phyloP scores from a whole-genome alignment of 2,797 vertebrate species.

The Chloroceryle amazona region DNA sequence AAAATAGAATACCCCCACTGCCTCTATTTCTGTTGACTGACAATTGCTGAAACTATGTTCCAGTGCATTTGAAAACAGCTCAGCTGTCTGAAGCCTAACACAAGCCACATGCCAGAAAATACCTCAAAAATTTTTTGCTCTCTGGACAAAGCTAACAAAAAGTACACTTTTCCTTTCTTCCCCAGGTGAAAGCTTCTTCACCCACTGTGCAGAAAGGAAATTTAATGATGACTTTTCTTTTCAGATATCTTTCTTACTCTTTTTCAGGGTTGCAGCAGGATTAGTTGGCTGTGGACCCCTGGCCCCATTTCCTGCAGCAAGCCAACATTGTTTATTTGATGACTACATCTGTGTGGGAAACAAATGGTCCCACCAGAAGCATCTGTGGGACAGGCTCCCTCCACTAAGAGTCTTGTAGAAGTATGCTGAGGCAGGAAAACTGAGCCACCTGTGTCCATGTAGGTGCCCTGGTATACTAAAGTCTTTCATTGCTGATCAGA shows the following conservation, averaged over 20 bases:
- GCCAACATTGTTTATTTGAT: neutral
- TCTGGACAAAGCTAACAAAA: neutral
- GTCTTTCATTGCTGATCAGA: neutral
- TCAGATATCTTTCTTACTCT: neutral
- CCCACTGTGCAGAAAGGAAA: neutral
- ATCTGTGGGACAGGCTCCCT: neutral
- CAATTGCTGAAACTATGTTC: constrained; percentile 16
- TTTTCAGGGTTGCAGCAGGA: neutral
- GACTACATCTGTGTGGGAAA: neutral
- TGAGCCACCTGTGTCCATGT: neutral
- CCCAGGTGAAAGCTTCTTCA: neutral
- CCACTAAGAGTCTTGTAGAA: neutral
- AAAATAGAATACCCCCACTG: neutral
- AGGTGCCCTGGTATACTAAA: neutral
- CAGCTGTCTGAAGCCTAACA: neutral
- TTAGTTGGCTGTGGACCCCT: neutral
- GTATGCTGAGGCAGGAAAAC: neutral
- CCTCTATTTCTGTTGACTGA: neutral
- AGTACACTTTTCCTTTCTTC: neutral
- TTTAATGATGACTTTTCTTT: neutral
- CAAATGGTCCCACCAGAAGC: neutral
- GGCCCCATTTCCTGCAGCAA: neutral
- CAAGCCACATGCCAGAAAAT: neutral
- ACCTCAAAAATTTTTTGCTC: neutral
- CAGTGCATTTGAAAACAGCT: constrained; percentile 2